These are phyloP conservation scores for Dicyrtoma fusca DNA, from an alignment of 2,888 invertebrate genomes.

Conservation along the genomic window DNA sequence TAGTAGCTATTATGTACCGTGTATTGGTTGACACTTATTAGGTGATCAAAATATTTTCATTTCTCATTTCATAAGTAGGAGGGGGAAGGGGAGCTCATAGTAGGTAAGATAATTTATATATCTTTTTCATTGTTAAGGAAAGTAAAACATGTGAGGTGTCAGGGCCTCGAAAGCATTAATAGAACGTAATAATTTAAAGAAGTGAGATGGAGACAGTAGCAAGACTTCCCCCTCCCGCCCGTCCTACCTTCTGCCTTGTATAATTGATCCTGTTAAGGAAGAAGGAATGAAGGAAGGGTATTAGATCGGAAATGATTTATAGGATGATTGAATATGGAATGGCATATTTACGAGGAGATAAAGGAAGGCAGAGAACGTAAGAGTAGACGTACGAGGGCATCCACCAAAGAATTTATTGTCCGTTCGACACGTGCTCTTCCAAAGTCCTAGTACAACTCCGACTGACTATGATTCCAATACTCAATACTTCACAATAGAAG, in stretches of 20 bases:
- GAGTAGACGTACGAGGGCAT: constrained; percentile 23
- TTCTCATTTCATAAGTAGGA: too few species aligned
- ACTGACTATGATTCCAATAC: not conserved
- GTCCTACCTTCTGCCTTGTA: not conserved
- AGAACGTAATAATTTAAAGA: constrained; percentile 14
- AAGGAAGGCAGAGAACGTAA: constrained; percentile 37
- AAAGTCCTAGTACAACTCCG: not conserved
- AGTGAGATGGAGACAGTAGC: not conserved
- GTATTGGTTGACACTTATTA: too few species aligned
- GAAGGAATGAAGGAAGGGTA: constrained; percentile 31
- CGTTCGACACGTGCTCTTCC: constrained; percentile 44
- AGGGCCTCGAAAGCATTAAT: not conserved
- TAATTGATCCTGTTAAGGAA: constrained; percentile 27
- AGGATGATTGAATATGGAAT: constrained; percentile 46
- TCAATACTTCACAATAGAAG: not conserved
- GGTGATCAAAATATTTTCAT: too few species aligned
- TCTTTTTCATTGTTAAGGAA: not conserved
- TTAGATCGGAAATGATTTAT: constrained; percentile 44
- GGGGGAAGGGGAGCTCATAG: too few species aligned
- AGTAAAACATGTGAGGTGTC: constrained; percentile 11
- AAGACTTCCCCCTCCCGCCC: not conserved
- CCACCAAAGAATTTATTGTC: constrained; percentile 43
- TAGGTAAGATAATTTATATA: too few species aligned
- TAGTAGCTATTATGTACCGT: too few species aligned
- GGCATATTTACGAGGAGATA: constrained; percentile 50